Base-by-base conservation (phyloP, 2,797 vertebrate species). In the Brachyrhaphis roseni region DNA sequence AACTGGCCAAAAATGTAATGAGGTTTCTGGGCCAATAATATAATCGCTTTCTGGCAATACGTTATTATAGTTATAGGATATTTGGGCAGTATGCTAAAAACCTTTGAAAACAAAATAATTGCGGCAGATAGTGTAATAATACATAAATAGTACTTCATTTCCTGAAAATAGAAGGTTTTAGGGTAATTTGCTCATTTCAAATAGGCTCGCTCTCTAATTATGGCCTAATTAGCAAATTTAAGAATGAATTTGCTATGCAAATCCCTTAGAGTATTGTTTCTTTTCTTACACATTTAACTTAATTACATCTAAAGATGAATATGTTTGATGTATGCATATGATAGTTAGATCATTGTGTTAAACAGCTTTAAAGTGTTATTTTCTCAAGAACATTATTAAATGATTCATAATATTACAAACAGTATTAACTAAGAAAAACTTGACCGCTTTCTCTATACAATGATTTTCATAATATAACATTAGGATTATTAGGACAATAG, bases 401-500 rank as follows among this genome's bases (percentile, higher is more conserved):
- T 34, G 8, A 64, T 64, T 36, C 15, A 26, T 59, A 59, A 59
- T 23, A 23, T 8, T 5, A 5, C 26, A 55, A 55, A 12, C 0
- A 1, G 31, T 8, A 10, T 34, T 28, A 28, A 36, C 57, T 31
- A 20, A 64, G 5, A 64, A 64, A 34, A 36, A 18, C 16, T 8
- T 36, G 16, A 36, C 0, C 23, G 1, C 16, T 36, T 64, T 64
- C 6, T 20, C 31, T 36, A 16, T 36, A 20, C 5, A 26, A 1
- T 26, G 23, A 41, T 68, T 68, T 43, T 70, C 39, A n/a, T 73
- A 31, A 47, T 72, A 18, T 28, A 11, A 72, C 15, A 34, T 46
- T 34, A 20, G 28, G 10, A 49, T 70, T n/a, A 43, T 13, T 43
- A 43, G 26, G 86, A 84, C 31, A 41, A 75, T 43, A n/a, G n/a